phyloP scores from a whole-genome alignment of 2,113 vertebrate species.

The Delphinapterus leucas region DNA sequence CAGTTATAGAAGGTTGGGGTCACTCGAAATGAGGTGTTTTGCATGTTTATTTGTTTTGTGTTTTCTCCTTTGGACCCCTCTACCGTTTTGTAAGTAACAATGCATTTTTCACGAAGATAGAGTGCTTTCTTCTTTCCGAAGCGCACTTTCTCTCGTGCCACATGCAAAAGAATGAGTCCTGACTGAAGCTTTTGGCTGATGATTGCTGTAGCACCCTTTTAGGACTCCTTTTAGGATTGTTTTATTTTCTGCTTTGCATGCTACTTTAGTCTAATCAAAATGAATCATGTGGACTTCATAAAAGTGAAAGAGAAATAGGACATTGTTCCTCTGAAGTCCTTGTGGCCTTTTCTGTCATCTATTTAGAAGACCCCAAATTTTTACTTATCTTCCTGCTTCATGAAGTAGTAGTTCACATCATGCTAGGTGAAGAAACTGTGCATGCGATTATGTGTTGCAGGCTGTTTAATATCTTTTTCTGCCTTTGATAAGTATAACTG shows the following conservation, averaged over 20 bases:
- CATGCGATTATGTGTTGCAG: background rate
- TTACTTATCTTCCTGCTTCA: background rate
- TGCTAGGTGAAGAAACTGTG: background rate
- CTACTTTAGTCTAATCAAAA: background rate
- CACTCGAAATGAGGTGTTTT: slow-evolving; percentile 31
- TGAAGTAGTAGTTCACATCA: background rate
- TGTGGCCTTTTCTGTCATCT: background rate
- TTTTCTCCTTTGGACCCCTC: background rate
- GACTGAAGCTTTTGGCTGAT: background rate
- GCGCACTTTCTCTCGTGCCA: background rate
- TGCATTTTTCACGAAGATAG: background rate
- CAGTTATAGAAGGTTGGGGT: background rate
- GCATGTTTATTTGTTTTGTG: background rate
- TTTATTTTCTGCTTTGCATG: slow-evolving; percentile 29
- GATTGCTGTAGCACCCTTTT: background rate
- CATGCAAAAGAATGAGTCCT: background rate
- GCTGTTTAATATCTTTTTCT: background rate
- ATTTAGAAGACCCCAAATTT: background rate
- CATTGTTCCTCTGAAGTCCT: background rate
- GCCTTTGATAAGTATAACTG: background rate
- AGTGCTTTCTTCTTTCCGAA: background rate
- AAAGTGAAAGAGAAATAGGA: background rate
- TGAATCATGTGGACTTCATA: background rate
- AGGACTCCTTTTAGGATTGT: background rate
- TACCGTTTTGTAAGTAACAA: background rate